Evolutionary conservation across 2,113 vertebrate species (phyloP).

Genomic region (Eira barbara): DNA sequence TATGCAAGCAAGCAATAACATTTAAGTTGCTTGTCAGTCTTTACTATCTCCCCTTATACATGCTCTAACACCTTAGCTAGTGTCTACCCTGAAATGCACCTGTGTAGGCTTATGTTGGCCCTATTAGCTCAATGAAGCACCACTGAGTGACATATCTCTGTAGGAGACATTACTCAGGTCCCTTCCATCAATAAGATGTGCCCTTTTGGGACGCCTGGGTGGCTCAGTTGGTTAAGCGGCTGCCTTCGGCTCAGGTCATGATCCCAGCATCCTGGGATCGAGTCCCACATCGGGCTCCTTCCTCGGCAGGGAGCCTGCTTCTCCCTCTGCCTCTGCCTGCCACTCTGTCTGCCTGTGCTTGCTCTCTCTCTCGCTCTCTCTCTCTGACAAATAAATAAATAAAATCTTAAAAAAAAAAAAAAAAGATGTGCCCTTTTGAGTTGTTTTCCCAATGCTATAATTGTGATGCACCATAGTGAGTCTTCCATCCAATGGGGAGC

Average conservation of each 20-base stretch:
- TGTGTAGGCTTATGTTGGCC: neutral
- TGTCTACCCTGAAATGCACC: neutral
- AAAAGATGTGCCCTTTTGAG: neutral
- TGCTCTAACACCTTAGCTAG: neutral
- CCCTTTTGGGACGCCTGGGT: no score
- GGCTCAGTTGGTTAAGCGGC: no score
- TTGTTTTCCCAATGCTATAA: neutral
- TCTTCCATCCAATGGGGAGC: neutral
- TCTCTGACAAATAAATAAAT: no score
- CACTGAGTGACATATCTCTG: neutral
- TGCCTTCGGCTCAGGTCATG: no score
- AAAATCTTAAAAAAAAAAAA: no score
- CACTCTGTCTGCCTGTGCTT: no score
- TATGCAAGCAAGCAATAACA: neutral
- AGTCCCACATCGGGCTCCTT: no score
- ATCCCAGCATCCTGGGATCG: no score
- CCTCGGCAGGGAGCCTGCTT: no score
- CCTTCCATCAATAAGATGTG: neutral
- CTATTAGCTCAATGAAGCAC: neutral
- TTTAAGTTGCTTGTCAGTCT: neutral
- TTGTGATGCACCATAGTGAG: neutral
- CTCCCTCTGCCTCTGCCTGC: no score
- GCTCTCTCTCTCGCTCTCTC: no score
- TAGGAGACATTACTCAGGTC: neutral
- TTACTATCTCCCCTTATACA: neutral